Conservation (phyloP, 1,140 invertebrate genomes). For the Bombus superbus region DNA sequence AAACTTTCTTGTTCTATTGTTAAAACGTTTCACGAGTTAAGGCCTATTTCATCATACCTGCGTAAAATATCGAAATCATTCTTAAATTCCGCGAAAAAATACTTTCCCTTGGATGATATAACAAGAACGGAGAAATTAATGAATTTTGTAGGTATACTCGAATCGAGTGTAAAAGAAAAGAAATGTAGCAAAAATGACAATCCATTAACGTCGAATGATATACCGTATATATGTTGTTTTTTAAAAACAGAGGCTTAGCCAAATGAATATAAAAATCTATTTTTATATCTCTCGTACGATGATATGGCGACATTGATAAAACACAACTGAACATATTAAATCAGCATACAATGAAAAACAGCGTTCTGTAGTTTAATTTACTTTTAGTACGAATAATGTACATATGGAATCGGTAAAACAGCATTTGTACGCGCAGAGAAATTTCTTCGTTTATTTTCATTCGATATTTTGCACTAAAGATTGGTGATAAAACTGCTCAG, state of each 20-base stretch:
- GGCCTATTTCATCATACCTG: not conserved
- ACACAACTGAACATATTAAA: conserved; percentile 6
- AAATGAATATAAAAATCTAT: conserved; percentile 43
- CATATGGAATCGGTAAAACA: not conserved
- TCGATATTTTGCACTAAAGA: not conserved
- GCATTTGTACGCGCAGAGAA: not conserved
- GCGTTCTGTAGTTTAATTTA: conserved; percentile 11
- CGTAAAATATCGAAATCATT: conserved; percentile 1
- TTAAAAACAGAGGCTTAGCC: conserved; percentile 18
- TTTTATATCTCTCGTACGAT: conserved; percentile 37
- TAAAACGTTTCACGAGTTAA: not conserved
- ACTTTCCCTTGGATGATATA: not conserved
- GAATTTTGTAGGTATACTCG: not conserved
- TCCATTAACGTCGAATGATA: conserved; percentile 19
- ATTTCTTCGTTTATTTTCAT: not conserved
- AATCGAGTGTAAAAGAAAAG: not conserved
- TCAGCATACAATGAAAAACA: not conserved
- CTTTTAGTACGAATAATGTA: not conserved
- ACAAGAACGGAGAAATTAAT: conserved; percentile 1
- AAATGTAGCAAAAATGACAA: conserved; percentile 24
- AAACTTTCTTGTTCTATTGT: not conserved
- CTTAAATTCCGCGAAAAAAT: not conserved
- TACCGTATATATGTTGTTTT: conserved; percentile 24
- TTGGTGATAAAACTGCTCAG: not conserved
- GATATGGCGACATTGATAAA: conserved; percentile 16